Conservation (phyloP, 2,113 vertebrate genomes). For the Pelecanus crispus region DNA sequence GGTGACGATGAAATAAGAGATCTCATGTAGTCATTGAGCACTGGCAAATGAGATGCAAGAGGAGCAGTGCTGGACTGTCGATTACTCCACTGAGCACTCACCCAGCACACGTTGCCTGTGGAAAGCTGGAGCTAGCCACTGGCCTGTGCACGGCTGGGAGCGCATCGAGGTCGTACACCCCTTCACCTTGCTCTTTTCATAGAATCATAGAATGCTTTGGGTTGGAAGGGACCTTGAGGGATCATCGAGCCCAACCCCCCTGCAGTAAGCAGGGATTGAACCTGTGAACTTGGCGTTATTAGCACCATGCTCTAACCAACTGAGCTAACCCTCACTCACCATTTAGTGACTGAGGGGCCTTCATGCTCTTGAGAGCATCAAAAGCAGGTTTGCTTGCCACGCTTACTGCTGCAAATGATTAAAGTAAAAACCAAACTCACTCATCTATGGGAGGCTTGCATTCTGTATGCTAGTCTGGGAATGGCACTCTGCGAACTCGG, state of each 20-base stretch:
- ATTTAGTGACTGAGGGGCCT: not conserved
- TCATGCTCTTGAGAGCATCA: not conserved
- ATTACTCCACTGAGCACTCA: not conserved
- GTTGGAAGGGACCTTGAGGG: too few relatives aligned
- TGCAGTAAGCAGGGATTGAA: too few relatives aligned
- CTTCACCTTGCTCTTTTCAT: not conserved
- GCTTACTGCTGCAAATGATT: not conserved
- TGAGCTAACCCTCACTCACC: not conserved
- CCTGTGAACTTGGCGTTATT: too few relatives aligned
- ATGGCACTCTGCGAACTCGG: not conserved
- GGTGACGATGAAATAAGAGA: not conserved
- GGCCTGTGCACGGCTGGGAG: not conserved
- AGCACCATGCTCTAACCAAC: too few relatives aligned
- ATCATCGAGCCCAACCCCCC: too few relatives aligned
- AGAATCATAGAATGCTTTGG: too few relatives aligned
- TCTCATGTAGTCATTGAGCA: not conserved
- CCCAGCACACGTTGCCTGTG: too few relatives aligned
- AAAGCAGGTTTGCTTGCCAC: not conserved
- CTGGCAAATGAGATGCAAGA: not conserved
- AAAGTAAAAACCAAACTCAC: not conserved
- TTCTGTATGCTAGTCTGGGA: not conserved
- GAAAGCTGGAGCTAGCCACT: not conserved
- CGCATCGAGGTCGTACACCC: not conserved
- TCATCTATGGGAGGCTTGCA: fast-evolving
- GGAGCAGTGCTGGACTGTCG: not conserved